phyloP scores from a whole-genome alignment of 2,888 invertebrate genomes.

The Dryomyza anilis region DNA sequence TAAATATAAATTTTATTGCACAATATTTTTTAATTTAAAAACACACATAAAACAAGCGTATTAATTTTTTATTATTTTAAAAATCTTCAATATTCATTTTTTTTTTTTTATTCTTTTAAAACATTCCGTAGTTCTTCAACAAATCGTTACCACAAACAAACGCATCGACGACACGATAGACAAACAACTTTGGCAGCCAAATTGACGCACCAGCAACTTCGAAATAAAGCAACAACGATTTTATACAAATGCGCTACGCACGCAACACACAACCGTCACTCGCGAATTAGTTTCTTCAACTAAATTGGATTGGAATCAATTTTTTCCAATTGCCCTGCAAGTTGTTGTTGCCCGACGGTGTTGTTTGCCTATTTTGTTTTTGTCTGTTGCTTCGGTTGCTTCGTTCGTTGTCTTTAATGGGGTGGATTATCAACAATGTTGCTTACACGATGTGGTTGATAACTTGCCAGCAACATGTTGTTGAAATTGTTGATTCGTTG shows the following conservation, averaged over 20 bases:
- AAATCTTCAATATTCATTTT: neutral
- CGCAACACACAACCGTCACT: conserved; percentile 8
- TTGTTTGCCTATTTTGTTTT: neutral
- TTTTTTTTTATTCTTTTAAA: neutral
- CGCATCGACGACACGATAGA: neutral
- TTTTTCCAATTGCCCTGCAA: conserved; percentile 6
- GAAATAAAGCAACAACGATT: neutral
- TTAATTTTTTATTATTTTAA: neutral
- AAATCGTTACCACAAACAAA: neutral
- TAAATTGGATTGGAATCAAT: neutral
- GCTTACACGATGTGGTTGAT: too few relatives aligned
- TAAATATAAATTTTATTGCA: neutral
- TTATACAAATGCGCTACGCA: neutral
- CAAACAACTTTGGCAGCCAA: too few relatives aligned
- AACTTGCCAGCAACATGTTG: too few relatives aligned
- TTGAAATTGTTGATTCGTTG: too few relatives aligned
- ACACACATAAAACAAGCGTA: too few relatives aligned
- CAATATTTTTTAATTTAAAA: neutral
- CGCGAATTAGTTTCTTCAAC: conserved; percentile 12
- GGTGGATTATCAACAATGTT: neutral
- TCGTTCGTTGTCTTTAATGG: too few relatives aligned
- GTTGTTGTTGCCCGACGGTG: too few relatives aligned
- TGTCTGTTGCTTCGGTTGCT: neutral
- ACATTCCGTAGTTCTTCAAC: neutral
- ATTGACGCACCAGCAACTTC: neutral